Evolutionary conservation across 2,113 vertebrate species (phyloP).

Genomic region (Baryphthengus martii): DNA sequence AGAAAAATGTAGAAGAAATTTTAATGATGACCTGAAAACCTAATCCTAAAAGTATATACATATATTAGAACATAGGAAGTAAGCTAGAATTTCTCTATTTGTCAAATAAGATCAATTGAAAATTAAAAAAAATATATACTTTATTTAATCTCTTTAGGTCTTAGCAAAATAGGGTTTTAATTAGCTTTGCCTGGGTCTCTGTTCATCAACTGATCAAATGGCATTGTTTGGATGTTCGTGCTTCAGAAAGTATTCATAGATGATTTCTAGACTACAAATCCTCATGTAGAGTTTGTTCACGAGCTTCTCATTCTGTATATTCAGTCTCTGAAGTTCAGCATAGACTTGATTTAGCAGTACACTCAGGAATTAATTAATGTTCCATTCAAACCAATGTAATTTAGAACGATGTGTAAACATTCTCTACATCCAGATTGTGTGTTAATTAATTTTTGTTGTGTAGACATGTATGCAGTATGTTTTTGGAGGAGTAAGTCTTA

Average conservation of each 20-base stretch:
- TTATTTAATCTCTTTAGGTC: neutral
- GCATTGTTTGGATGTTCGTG: neutral
- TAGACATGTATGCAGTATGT: neutral
- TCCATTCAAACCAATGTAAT: neutral
- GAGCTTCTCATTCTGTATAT: neutral
- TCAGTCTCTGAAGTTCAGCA: neutral
- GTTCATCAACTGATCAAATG: neutral
- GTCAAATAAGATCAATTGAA: neutral
- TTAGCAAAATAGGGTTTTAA: neutral
- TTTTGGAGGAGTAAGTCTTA: neutral
- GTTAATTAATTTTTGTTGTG: neutral
- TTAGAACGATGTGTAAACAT: neutral
- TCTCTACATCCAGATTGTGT: neutral
- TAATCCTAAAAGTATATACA: neutral
- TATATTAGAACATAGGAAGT: neutral
- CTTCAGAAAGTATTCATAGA: neutral
- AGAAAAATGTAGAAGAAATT: neutral
- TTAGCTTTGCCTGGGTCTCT: neutral
- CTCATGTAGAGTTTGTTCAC: neutral
- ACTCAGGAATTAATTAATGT: neutral
- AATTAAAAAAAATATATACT: neutral
- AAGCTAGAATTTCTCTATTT: neutral
- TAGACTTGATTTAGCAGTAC: neutral
- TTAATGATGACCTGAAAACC: neutral
- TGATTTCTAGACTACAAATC: neutral